Evolutionary conservation across 2,888 invertebrate genomes (phyloP), one percentile per base, ranked within the genome.

Genomic region (Sesia bembeciformis): DNA sequence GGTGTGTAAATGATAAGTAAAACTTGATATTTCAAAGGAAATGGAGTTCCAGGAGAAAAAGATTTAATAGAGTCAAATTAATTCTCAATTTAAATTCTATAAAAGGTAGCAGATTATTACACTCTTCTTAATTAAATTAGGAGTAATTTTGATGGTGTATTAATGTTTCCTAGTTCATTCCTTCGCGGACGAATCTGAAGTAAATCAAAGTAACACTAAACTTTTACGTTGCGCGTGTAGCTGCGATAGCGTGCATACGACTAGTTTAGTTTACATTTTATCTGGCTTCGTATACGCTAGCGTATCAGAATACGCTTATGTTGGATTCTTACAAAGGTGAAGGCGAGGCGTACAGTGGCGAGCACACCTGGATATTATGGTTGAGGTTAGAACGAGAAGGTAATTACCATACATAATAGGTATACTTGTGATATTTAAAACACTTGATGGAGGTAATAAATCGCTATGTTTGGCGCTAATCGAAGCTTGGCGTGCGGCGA

Each of bases 401-500:
- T 46, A 46, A 46, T 46, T 46, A 46, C 46, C 46, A 23, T 46
- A 7, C 7, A 46, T 46, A 46, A 46, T 8, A 5, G 43, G 46
- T 8, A 8, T 46, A 46, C 23, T 46, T 46, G 46, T 46, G 46
- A 46, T 50, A 50, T 39, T 50, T 50, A 50, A 50, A 50, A 50
- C 50, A 5, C 39, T 50, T 50, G 50, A 50, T 50, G 50, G 50
- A 3, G 39, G 50, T 50, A 50, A 50, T 50, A 50, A 50, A 39
- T 54, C 41, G 51, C 52, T 50, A 23, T 4, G 40, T 52, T 38
- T 40, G 23, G 53, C 40, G 50, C 53, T 56, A 56, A 56, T 56
- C 55, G 55, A 56, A 6, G 41, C 53, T 53, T 56, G 53, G 55
- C 55, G 55, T 56, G 55, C 7, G 42, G 42, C 39, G 49, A n/a